These are phyloP conservation scores for Rhyacophila evoluta DNA, from an alignment of 2,888 invertebrate genomes.

Conservation along the genomic window DNA sequence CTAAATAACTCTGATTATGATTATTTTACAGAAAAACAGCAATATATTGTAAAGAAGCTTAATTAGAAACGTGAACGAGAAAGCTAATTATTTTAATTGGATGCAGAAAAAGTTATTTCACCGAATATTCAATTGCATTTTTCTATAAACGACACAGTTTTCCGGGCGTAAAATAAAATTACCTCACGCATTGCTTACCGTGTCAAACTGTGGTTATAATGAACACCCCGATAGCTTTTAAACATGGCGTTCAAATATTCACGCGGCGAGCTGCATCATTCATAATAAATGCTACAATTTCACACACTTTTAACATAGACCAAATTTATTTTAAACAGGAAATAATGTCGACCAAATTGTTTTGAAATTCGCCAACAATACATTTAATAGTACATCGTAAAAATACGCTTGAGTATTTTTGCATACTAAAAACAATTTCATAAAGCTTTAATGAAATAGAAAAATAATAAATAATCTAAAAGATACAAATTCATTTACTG, in stretches of 20 bases:
- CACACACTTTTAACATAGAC: slow-evolving; percentile 6
- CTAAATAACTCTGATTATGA: too few relatives aligned
- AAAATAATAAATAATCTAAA: too few relatives aligned
- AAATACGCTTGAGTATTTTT: neutral
- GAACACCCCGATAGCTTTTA: neutral
- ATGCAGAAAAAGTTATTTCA: neutral
- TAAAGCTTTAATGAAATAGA: too few relatives aligned
- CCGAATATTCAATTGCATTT: neutral
- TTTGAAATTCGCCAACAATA: neutral
- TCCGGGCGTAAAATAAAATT: slow-evolving; percentile 3
- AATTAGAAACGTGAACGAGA: too few relatives aligned
- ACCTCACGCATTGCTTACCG: slow-evolving; percentile 8
- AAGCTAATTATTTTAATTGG: too few relatives aligned
- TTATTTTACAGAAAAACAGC: too few relatives aligned
- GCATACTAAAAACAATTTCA: too few relatives aligned
- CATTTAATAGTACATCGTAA: neutral
- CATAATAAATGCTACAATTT: slow-evolving; percentile 10
- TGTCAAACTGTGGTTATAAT: slow-evolving; percentile 19
- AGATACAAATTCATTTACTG: too few relatives aligned
- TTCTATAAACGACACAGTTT: neutral
- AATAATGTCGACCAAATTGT: neutral
- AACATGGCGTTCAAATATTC: slow-evolving; percentile 24
- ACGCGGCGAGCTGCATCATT: slow-evolving; percentile 6
- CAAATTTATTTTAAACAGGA: neutral
- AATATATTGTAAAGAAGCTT: too few relatives aligned